A percentile compares a stretch with the other conserved stretches of the same genome.
These are phyloP conservation scores for Aplochiton taeniatus DNA, from an alignment of 2,797 vertebrate genomes.

Conservation along the genomic window DNA sequence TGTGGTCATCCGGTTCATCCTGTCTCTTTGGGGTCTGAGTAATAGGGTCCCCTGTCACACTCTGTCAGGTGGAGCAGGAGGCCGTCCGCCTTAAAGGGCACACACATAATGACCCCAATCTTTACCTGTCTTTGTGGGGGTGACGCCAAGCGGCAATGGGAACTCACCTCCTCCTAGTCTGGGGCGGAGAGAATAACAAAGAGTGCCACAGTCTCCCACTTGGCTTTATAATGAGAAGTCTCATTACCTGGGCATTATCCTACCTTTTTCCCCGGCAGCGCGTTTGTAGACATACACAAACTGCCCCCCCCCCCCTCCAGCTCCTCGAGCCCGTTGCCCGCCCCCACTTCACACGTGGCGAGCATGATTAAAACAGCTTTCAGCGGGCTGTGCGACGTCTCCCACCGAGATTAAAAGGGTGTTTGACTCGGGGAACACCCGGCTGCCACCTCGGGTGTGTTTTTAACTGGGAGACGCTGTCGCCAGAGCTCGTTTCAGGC, in stretches of 20 bases:
- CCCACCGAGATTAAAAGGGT: constrained; percentile 53
- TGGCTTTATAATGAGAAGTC: constrained; percentile 60
- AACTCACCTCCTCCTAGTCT: constrained; percentile 3
- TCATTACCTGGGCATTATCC: constrained; percentile 61
- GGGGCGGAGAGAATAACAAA: constrained; percentile 17
- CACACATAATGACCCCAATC: constrained; percentile 17
- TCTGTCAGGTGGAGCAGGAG: background rate
- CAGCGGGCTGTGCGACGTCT: constrained; percentile 23
- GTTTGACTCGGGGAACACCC: constrained; percentile 47
- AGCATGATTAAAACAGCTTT: constrained; percentile 57
- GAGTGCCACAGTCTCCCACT: constrained; percentile 30
- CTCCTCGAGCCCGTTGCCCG: background rate
- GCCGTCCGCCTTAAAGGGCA: background rate
- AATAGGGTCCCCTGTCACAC: constrained; percentile 17
- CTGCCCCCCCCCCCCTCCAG: constrained; percentile 21
- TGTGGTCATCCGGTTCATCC: constrained; percentile 10
- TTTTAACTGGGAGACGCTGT: constrained; percentile 56
- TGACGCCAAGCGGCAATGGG: constrained; percentile 26
- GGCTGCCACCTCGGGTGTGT: constrained; percentile 51
- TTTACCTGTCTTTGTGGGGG: constrained; percentile 21
- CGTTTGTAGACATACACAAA: constrained; percentile 54
- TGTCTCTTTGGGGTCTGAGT: constrained; percentile 21
- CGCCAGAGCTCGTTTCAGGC: constrained; percentile 29
- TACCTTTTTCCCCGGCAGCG: constrained; percentile 35
- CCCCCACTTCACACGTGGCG: constrained; percentile 37